Percentiles rank a stretch among this genome's conserved stretches.
Conservation (phyloP, 2,797 vertebrate species). For the Lacerta viridis region DNA sequence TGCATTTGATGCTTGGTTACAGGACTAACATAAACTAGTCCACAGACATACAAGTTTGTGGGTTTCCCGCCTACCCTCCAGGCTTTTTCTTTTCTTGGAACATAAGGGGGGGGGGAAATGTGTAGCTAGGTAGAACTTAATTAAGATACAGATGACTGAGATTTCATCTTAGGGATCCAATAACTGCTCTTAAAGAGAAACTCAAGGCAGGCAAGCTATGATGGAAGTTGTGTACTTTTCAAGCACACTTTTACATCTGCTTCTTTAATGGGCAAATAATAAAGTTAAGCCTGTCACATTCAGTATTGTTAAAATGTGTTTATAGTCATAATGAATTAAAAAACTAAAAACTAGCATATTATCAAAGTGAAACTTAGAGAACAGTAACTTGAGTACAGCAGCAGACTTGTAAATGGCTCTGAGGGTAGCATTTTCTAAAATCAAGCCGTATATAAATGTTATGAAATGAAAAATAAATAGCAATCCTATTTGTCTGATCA, state of each 20-base stretch:
- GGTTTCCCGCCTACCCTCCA: neutral
- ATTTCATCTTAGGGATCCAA: neutral
- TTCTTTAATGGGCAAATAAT: too few relatives aligned
- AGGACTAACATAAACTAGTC: neutral
- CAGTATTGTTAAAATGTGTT: too few relatives aligned
- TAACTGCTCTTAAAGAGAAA: neutral
- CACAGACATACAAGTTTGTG: neutral
- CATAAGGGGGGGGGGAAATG: neutral
- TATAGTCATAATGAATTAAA: neutral
- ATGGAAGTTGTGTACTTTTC: neutral
- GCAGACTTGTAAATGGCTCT: neutral
- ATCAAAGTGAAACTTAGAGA: slow-evolving; percentile 3
- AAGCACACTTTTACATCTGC: neutral
- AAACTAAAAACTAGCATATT: neutral
- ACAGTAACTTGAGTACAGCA: neutral
- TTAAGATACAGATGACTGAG: slow-evolving; percentile 15
- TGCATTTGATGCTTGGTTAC: neutral
- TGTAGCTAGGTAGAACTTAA: neutral
- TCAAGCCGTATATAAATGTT: too few relatives aligned
- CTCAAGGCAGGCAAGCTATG: neutral
- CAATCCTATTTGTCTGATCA: neutral
- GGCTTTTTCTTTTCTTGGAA: neutral
- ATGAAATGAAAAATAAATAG: too few relatives aligned
- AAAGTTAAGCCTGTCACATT: too few relatives aligned
- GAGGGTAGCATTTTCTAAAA: too few relatives aligned